A percentile compares a stretch with the other conserved stretches of the same genome.
phyloP scores from a whole-genome alignment of 1,140 invertebrate genomes.

The Drosophila dunni region DNA sequence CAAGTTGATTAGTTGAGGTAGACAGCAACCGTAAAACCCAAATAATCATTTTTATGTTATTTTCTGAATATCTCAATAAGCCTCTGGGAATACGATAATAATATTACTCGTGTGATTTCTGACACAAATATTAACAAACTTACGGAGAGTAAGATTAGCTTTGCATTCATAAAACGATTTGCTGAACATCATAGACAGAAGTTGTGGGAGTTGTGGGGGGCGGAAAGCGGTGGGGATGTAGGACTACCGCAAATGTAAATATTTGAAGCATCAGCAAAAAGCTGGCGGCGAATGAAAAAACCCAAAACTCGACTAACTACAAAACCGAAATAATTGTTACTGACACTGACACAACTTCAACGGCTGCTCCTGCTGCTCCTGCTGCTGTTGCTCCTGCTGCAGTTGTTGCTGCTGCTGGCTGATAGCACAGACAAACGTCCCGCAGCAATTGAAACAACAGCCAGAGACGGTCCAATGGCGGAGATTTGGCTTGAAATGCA shows the following conservation, averaged over 20 bases:
- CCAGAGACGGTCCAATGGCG: constrained; percentile 12
- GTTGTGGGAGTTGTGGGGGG: no score
- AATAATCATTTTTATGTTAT: not conserved
- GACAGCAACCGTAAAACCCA: constrained; percentile 45
- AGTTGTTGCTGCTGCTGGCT: constrained; percentile 32
- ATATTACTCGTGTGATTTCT: constrained; percentile 65
- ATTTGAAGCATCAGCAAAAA: constrained; percentile 51
- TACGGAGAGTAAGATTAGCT: constrained; percentile 44
- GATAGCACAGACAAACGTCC: constrained; percentile 64
- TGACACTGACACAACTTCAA: constrained; percentile 64
- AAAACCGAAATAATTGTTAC: constrained; percentile 79
- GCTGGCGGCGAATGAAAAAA: constrained; percentile 15
- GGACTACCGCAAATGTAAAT: constrained; percentile 67
- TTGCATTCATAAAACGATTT: constrained; percentile 48
- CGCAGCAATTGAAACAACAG: constrained; percentile 62
- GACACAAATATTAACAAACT: constrained; percentile 56
- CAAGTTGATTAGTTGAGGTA: constrained; percentile 72
- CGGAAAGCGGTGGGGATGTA: not conserved
- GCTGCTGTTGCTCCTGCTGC: constrained; percentile 15
- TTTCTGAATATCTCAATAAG: not conserved
- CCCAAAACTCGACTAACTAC: constrained; percentile 52
- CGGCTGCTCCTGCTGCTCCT: constrained; percentile 18
- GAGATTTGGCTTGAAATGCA: constrained; percentile 36
- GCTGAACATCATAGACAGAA: constrained; percentile 53
- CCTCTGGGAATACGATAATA: constrained; percentile 49